Evolutionary conservation across 2,888 invertebrate genomes (phyloP), one percentile per base, ranked within the genome.

Genomic region (Campoplex nolae): DNA sequence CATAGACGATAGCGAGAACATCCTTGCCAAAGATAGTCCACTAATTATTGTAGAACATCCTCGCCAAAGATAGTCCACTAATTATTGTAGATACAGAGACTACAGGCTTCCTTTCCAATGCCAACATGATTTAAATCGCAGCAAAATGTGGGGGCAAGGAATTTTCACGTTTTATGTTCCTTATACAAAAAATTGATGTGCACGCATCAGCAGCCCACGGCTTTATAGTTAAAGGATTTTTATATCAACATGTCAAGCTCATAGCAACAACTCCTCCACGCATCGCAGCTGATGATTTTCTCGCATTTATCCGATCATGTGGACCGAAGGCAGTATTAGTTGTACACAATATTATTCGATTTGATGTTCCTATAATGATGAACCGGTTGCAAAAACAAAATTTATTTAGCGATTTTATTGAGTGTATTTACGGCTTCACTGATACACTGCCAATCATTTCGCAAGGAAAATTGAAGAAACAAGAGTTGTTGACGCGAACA

Each of bases 71-170:
- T 51, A 80, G 80, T 32, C 71, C 73, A 62, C 28, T 35, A 35
- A 51, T 80, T 48, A 62, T 80, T 48, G 73, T 62, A 3, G 80
- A 80, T 45, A 80, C 73, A 35, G 80, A 80, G 73, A 73, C 80
- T 18, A 80, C 80, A 4, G 62, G 62, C 48, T 62, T 80, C 11
- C 62, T 62, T 35, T 45, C 62, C 62, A 80, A 42, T 48, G 62
- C 62, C 28, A 7, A 73, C 73, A 73, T 73, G 32, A 28, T 73
- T 3, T 73, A 80, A 71, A 65, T 65, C 23, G 80, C 73, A 73
- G 80, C 80, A 11, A 80, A 80, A 48, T 80, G n/a, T 65, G 80
- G 65, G 3, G 73, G 71, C 42, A 62, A 68, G 13, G 62, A 80
- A 71, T 80, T 80, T 28, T 45, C 62, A 42, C 8, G 23, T 11